Evolutionary conservation across 2,888 invertebrate species (phyloP), one percentile per base, ranked within the genome.

Genomic region (Andrena minutula): DNA sequence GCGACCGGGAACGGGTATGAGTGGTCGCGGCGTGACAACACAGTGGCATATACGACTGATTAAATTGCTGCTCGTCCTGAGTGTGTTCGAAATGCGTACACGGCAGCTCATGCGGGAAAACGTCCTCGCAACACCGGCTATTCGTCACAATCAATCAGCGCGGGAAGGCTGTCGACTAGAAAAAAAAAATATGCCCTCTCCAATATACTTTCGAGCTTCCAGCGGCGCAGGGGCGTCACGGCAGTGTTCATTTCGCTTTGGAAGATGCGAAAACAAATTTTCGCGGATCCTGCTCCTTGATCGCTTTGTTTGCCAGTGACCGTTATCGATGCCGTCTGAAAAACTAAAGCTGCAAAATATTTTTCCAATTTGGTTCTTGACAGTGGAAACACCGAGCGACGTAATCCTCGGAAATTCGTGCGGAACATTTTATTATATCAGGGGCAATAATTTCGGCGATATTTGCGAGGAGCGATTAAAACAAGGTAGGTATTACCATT

Each of bases 121-220:
- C 83, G 82, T 82, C 86, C 84, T 63, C 75, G 86, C 71, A 88
- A 84, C 87, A 75, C 77, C 53, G 73, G 75, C 87, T 78, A 88
- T 88, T 79, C 83, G 83, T 88, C 88, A 89, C 88, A 86, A 88
- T 88, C 88, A 88, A 88, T 88, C 88, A 89, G 76, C 79, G 64
- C 71, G 77, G 63, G 78, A 77, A 76, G 85, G 75, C 81, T 85
- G 88, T 72, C 82, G 76, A 66, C 63, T 58, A 60, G 65, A 75
- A 79, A 32, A 10, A 10, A 69, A 76, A 72, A 82, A 71, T 64
- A n/a, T 70, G 53, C 75, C 64, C 82, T 78, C 68, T 79, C 70
- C 83, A 82, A 88, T 85, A 85, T 79, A 83, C 82, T 82, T 77
- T 73, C 64, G 60, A 70, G 63, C 68, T 66, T 41, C 66, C 61